These are phyloP conservation scores for Drosophila pallidifrons DNA, from an alignment of 1,140 invertebrate genomes.

Conservation along the genomic window DNA sequence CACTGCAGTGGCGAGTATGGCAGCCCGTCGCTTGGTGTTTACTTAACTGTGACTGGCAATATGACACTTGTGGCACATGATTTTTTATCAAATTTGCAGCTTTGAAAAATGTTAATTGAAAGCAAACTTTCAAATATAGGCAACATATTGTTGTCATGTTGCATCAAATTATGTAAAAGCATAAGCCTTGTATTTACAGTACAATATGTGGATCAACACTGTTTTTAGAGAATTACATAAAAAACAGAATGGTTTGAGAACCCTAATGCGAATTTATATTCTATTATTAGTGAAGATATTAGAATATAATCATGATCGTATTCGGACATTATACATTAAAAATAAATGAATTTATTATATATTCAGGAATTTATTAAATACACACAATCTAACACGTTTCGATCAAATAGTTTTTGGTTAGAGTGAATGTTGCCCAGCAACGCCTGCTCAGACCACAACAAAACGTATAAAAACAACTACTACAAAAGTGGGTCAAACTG, in stretches of 20 bases:
- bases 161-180: neutral
- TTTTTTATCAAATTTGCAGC: constrained; percentile 52
- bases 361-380: neutral
- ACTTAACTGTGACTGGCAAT: constrained; percentile 54
- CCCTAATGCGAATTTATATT: too few species aligned
- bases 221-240: too few species aligned
- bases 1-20: constrained; percentile 8
- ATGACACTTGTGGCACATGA: constrained; percentile 63
- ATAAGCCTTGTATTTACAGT: too few species aligned
- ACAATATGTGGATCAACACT: too few species aligned
- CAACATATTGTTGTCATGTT: constrained; percentile 20
- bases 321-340: neutral
- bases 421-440: constrained; percentile 71
- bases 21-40: constrained; percentile 20
- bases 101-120: constrained; percentile 67
- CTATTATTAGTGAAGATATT: too few species aligned
- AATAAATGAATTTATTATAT: neutral
- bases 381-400: constrained; percentile 15
- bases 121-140: constrained; percentile 61
- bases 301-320: too few species aligned
- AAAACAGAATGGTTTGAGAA: too few species aligned
- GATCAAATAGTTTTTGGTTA: constrained; percentile 44
- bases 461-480: constrained; percentile 56
- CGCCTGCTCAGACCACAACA: constrained; percentile 57
- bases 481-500: constrained; percentile 72